phyloP scores from a whole-genome alignment of 2,888 invertebrate species.

The Sinohyriopsis cumingii region DNA sequence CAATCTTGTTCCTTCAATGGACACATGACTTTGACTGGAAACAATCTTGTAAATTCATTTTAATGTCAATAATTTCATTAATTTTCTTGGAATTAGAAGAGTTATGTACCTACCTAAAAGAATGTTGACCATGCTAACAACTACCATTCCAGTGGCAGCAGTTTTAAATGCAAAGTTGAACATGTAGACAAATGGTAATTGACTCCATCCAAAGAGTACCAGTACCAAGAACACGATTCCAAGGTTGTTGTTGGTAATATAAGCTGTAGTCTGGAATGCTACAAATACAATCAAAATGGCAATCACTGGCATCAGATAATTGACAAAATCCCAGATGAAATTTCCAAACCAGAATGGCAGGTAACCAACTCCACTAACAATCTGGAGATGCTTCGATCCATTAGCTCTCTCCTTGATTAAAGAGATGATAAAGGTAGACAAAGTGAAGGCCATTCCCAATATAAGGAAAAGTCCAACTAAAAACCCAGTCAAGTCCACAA shows the following conservation, averaged over 20 bases:
- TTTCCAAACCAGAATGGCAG: conserved; percentile 80
- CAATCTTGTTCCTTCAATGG: too few species aligned
- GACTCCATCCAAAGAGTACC: conserved; percentile 80
- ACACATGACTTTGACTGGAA: too few species aligned
- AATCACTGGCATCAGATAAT: conserved; percentile 77
- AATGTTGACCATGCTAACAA: conserved; percentile 81
- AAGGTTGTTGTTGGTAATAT: conserved; percentile 67
- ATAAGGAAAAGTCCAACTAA: conserved; percentile 39
- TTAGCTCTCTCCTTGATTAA: conserved; percentile 52
- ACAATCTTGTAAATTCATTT: too few species aligned
- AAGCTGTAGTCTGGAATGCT: conserved; percentile 80
- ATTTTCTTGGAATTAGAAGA: too few species aligned
- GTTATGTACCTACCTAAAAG: conserved; percentile 76
- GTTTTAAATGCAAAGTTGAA: conserved; percentile 80
- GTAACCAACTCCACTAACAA: conserved; percentile 54
- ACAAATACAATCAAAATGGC: conserved; percentile 78
- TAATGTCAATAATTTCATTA: too few species aligned
- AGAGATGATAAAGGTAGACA: conserved; percentile 56
- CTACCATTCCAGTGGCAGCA: conserved; percentile 83
- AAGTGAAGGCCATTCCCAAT: conserved; percentile 63
- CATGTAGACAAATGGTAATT: conserved; percentile 83
- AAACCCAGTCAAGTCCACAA: conserved; percentile 26
- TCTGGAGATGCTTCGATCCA: conserved; percentile 54
- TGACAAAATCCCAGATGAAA: conserved; percentile 80
- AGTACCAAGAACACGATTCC: conserved; percentile 76